These are phyloP conservation scores for Pseudoatta argentina DNA, from an alignment of 1,140 invertebrate genomes.

Conservation along the genomic window DNA sequence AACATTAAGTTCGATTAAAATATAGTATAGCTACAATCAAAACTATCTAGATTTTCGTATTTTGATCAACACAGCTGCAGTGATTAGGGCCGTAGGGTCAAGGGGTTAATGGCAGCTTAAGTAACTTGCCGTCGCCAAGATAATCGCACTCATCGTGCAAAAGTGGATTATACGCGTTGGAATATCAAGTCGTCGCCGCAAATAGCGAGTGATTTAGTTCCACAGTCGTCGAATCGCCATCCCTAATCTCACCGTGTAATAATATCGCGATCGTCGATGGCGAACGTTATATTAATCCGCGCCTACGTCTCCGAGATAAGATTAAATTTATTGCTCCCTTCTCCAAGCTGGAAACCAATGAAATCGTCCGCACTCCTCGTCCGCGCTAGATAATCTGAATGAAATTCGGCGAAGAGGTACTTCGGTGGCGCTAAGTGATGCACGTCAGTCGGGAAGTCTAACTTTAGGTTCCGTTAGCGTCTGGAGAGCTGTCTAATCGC, in stretches of 20 bases:
- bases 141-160: conserved; percentile 32
- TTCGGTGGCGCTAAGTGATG: conserved; percentile 53
- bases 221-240: conserved; percentile 36
- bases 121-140: conserved; percentile 43
- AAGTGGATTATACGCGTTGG: conserved; percentile 50
- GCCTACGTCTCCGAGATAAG: conserved; percentile 49
- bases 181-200: conserved; percentile 52
- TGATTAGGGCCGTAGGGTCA: conserved; percentile 29
- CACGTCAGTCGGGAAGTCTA: conserved; percentile 57
- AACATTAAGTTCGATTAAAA: background rate
- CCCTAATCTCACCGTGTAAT: conserved; percentile 39
- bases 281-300: conserved; percentile 60
- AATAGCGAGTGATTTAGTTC: conserved; percentile 51
- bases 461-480: conserved; percentile 56
- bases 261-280: conserved; percentile 56
- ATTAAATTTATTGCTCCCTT: conserved; percentile 56
- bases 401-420: conserved; percentile 47
- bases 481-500: conserved; percentile 48
- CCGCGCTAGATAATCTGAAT: conserved; percentile 52
- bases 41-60: background rate
- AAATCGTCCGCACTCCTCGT: conserved; percentile 19
- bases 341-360: conserved; percentile 11
- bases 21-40: background rate
- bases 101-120: conserved; percentile 59
- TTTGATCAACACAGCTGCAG: background rate